A percentile compares a stretch with the other conserved stretches of the same genome.
Evolutionary conservation across 2,797 vertebrate genomes (phyloP).

Genomic region (Pelochelys cantorii): DNA sequence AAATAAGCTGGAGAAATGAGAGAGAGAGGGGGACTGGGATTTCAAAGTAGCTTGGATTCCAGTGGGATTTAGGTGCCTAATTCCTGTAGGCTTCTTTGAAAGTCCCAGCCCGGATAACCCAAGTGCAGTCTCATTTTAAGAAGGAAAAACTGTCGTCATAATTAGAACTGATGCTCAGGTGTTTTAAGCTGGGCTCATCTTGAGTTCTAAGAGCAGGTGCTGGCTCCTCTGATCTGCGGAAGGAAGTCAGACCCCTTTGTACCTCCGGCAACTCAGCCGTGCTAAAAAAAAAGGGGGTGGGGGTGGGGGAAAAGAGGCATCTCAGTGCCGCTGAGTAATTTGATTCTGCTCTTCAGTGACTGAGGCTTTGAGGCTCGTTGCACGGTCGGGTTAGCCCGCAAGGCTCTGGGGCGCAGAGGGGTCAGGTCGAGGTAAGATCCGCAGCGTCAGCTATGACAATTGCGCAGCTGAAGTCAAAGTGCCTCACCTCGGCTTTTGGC

Average conservation of each 20-base stretch:
- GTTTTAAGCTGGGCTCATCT: background rate
- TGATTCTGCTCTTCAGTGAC: accelerated
- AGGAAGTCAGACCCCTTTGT: background rate
- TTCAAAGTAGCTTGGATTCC: background rate
- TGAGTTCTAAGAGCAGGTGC: accelerated
- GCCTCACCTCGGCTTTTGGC: too few relatives aligned
- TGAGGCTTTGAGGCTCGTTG: accelerated
- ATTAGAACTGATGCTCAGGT: background rate
- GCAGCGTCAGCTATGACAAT: too few relatives aligned
- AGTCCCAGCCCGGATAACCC: accelerated
- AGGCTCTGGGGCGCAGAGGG: background rate
- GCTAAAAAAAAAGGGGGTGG: background rate
- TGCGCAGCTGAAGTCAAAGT: too few relatives aligned
- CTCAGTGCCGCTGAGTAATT: accelerated
- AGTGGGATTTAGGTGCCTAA: background rate
- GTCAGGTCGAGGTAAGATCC: background rate
- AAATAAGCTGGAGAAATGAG: background rate
- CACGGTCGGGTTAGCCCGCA: background rate
- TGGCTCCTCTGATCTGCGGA: background rate
- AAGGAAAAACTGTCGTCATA: background rate
- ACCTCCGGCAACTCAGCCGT: accelerated
- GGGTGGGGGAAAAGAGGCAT: accelerated
- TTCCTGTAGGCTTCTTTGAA: background rate
- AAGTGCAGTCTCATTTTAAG: accelerated
- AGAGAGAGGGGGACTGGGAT: background rate